Evolutionary conservation across 2,888 invertebrate species (phyloP).

Genomic region (Dysmachus trigonus): DNA sequence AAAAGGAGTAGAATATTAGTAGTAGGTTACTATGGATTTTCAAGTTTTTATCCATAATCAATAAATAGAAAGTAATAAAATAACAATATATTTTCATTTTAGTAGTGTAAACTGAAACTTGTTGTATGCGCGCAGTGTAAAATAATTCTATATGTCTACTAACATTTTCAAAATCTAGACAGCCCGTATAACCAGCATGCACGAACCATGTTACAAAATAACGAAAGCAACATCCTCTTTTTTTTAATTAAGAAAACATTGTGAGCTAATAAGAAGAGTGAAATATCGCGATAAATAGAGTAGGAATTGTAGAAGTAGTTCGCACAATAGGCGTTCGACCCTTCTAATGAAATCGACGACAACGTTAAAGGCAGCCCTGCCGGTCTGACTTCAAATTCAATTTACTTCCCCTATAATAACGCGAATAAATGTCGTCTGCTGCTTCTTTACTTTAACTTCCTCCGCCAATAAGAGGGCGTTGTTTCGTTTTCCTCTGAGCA

Average conservation of each 20-base stretch:
- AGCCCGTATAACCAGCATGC: neutral
- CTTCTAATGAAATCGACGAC: neutral
- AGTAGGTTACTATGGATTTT: no score
- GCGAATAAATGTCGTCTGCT: conserved; percentile 8
- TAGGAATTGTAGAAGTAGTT: neutral
- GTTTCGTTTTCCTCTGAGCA: neutral
- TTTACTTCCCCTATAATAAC: conserved; percentile 23
- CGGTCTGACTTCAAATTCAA: neutral
- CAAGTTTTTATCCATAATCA: no score
- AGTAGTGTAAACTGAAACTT: no score
- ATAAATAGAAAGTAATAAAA: no score
- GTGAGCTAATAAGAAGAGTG: neutral
- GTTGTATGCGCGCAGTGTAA: no score
- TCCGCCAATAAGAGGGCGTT: neutral
- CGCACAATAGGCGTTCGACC: neutral
- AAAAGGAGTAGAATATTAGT: no score
- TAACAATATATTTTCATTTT: no score
- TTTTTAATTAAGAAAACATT: neutral
- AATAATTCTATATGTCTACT: neutral
- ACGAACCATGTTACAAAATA: neutral
- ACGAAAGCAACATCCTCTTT: neutral
- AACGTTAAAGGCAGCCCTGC: neutral
- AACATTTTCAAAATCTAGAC: neutral
- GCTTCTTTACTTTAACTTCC: conserved; percentile 5
- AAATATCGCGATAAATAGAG: neutral